Evolutionary conservation across 1,140 invertebrate genomes (phyloP).

Genomic region (Drepana arcuata): DNA sequence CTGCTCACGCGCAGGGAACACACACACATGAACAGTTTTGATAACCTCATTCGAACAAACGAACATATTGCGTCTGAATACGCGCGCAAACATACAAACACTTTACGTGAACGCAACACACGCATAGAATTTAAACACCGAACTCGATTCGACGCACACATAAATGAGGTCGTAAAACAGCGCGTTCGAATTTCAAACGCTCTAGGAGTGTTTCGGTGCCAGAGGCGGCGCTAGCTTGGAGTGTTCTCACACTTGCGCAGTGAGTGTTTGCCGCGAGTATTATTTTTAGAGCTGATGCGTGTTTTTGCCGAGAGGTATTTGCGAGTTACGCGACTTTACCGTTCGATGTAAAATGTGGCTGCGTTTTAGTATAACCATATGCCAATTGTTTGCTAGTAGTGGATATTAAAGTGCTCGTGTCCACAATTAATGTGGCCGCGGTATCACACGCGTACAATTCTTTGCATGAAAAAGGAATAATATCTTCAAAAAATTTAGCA

Average conservation of each 20-base stretch:
- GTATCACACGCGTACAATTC: no score
- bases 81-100: slow-evolving; percentile 17
- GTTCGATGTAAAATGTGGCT: slow-evolving; percentile 19
- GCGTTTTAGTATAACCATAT: no score
- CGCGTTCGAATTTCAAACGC: slow-evolving; percentile 28
- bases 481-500: no score
- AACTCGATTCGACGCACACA: slow-evolving; percentile 17
- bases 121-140: slow-evolving; percentile 4
- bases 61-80: slow-evolving; percentile 25
- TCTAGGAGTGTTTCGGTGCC: slow-evolving; percentile 28
- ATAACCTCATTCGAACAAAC: slow-evolving; percentile 51
- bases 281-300: slow-evolving; percentile 63
- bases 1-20: slow-evolving; percentile 25
- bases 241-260: slow-evolving; percentile 19
- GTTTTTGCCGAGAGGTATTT: slow-evolving; percentile 34
- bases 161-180: slow-evolving; percentile 6
- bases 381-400: no score
- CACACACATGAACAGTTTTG: slow-evolving; percentile 24
- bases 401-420: no score
- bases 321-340: slow-evolving; percentile 20
- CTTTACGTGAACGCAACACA: slow-evolving; percentile 1
- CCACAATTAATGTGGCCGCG: no score
- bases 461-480: no score
- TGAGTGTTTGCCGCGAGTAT: slow-evolving; percentile 27
- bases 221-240: slow-evolving; percentile 37